Evolutionary conservation across 37 sponge, comb jelly and placozoan species (phyloP), one percentile per base, ranked within the genome.

Genomic region (Agelas oroides): DNA sequence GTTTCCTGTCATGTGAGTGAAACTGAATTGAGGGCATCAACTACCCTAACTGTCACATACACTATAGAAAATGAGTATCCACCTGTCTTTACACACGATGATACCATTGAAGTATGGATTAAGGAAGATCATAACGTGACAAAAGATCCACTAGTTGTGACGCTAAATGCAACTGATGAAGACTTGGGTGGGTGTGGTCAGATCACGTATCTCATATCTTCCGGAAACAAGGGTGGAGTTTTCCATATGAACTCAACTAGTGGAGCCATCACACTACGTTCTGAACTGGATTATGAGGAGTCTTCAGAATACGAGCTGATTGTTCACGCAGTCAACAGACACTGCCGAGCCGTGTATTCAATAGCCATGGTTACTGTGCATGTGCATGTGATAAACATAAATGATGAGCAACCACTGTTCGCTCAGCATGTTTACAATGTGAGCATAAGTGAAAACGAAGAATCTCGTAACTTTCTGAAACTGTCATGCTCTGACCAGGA

Each of bases 401-500:
- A 75, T 24, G 75, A 75, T 33, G 53, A 40, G 6, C 75, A 14
- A 30, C 75, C 59, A 24, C 32, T 13, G 19, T 75, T 75, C 24
- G 32, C 20, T 18, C 30, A 56, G 59, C 54, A 57, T 30, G 16
- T 57, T 17, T 35, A 75, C 58, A 57, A 35, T 12, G 13, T 56
- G 30, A 55, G 19, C 15, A 35, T 75, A 3, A 57, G 5, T 18
- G 75, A 75, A 56, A 75, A 55, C 17, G 1, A 25, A 75, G 2
- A 1, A 20, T 11, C 59, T 27, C 15, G 31, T 1, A 28, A 75
- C 27, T 32, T 75, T 56, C 30, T 75, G 27, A 8, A 12, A 30
- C 54, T 75, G 16, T 16, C 14, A 2, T 75, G 75, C 75, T 25
- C 24, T 13, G 75, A 75, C 56, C 75, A 59, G 19, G 75, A 75